Evolutionary conservation across 2,888 invertebrate genomes (phyloP).

Genomic region (Halocaridina rubra): DNA sequence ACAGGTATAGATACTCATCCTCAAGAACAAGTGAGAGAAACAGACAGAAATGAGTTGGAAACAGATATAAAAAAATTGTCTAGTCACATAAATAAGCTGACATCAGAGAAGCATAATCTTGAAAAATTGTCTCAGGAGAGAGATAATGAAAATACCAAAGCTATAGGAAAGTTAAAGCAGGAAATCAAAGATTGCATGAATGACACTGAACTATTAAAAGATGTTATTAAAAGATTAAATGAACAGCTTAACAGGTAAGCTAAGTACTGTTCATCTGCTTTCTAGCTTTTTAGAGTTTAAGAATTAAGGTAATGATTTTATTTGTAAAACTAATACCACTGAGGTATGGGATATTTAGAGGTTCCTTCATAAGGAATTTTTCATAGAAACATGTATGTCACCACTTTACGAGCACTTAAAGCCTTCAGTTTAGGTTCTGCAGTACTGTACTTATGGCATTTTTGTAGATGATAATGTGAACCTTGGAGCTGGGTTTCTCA

Average conservation of each 20-base stretch:
- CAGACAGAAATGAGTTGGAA: neutral
- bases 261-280: neutral
- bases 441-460: too few species aligned
- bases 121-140: constrained; percentile 22
- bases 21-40: neutral
- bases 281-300: neutral
- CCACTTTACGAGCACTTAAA: too few species aligned
- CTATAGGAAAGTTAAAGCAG: constrained; percentile 9
- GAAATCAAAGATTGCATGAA: constrained; percentile 23
- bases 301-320: neutral
- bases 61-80: constrained; percentile 17
- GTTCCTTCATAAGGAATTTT: too few species aligned
- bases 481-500: too few species aligned
- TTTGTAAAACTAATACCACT: neutral
- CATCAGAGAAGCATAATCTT: constrained; percentile 2
- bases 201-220: constrained; percentile 33
- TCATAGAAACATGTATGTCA: too few species aligned
- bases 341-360: neutral
- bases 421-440: too few species aligned
- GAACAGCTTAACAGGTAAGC: constrained; percentile 39
- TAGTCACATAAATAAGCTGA: neutral
- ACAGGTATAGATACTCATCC: neutral
- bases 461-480: too few species aligned
- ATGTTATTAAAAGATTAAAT: constrained; percentile 44
- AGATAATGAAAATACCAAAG: constrained; percentile 23